phyloP scores from a whole-genome alignment of 2,888 invertebrate species.

The Drosophila paranaensis region DNA sequence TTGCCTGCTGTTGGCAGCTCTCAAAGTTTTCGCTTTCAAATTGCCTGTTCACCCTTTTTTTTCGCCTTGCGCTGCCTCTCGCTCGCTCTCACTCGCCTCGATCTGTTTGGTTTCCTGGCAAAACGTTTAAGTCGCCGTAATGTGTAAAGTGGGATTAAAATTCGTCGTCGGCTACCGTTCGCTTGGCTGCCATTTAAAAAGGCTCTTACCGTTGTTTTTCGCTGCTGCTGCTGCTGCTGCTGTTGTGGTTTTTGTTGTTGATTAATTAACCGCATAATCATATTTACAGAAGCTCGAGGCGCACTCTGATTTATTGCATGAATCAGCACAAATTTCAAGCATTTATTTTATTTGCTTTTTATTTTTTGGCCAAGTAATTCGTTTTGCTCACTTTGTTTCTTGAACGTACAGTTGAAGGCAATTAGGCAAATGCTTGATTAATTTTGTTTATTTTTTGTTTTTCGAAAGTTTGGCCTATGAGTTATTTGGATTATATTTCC shows the following conservation, averaged over 20 bases:
- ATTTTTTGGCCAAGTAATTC: conserved; percentile 54
- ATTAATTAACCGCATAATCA: conserved; percentile 71
- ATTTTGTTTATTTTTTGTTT: neutral
- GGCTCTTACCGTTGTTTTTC: conserved; percentile 17
- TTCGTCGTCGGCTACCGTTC: conserved; percentile 50
- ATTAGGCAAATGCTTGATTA: neutral
- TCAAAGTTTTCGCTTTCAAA: conserved; percentile 65
- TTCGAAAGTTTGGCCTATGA: neutral
- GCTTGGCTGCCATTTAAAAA: conserved; percentile 13
- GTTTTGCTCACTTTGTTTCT: conserved; percentile 15
- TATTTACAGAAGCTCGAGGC: conserved; percentile 59
- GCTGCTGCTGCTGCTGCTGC: conserved; percentile 1
- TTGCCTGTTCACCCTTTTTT: conserved; percentile 38
- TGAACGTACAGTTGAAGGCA: neutral
- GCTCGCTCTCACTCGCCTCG: neutral
- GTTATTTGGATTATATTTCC: neutral
- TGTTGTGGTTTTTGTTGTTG: conserved; percentile 31
- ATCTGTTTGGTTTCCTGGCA: conserved; percentile 6
- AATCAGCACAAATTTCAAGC: conserved; percentile 36
- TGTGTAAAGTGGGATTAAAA: conserved; percentile 64
- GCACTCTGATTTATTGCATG: conserved; percentile 52
- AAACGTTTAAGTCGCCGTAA: conserved; percentile 48
- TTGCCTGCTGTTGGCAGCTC: conserved; percentile 38
- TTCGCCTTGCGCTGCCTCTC: neutral
- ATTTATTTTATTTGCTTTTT: conserved; percentile 11